Percentiles rank a stretch among this genome's conserved stretches.
Evolutionary conservation across 2,797 vertebrate species (phyloP).

Genomic region (Oreochromis grahami): DNA sequence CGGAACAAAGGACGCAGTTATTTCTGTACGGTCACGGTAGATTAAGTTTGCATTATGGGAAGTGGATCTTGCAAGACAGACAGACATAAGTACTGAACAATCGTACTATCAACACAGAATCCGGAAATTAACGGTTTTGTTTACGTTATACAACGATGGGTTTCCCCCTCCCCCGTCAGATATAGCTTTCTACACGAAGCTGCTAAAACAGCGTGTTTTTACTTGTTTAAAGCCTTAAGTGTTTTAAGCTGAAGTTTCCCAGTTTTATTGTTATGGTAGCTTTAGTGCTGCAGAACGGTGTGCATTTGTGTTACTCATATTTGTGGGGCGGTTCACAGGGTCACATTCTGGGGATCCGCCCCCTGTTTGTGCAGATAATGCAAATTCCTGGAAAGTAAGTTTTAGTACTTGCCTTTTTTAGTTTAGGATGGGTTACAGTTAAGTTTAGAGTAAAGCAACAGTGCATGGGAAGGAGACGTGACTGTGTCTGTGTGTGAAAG

Average conservation of each 20-base stretch:
- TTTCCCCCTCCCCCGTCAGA: not conserved
- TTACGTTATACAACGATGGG: not conserved
- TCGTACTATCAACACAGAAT: fast-evolving
- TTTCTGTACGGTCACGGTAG: not conserved
- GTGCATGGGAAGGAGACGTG: not conserved
- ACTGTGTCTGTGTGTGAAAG: not conserved
- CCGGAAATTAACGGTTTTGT: not conserved
- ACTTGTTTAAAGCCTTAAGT: fast-evolving
- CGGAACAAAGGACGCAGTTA: not conserved
- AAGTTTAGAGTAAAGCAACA: not conserved
- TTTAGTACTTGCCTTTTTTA: not conserved
- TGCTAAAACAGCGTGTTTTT: not conserved
- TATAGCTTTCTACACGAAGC: not conserved
- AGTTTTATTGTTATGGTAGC: not conserved
- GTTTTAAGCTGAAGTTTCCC: not conserved
- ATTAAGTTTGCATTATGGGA: not conserved
- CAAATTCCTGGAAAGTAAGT: not conserved
- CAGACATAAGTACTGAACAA: not conserved
- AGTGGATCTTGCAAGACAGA: not conserved
- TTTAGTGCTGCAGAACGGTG: not conserved
- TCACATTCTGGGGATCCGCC: not conserved
- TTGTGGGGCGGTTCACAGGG: not conserved
- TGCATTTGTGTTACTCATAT: fast-evolving
- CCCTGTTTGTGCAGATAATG: not conserved
- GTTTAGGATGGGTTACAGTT: not conserved